phyloP scores from a whole-genome alignment of 2,888 invertebrate genomes.

The Axea sp. region DNA sequence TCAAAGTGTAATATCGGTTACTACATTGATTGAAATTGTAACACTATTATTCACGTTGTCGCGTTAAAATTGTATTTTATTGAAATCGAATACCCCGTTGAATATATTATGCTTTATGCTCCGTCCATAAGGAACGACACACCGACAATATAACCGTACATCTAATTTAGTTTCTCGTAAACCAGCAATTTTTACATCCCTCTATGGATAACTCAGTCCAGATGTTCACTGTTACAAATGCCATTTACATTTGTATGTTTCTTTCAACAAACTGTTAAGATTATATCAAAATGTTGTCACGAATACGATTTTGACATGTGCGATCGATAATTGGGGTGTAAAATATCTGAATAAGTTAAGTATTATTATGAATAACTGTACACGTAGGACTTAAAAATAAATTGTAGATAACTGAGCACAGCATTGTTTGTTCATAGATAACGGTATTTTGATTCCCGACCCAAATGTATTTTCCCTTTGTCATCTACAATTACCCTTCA shows the following conservation, averaged over 20 bases:
- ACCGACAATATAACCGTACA: constrained; percentile 51
- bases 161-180: neutral
- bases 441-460: neutral
- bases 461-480: constrained; percentile 1
- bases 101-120: constrained; percentile 62
- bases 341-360: constrained; percentile 15
- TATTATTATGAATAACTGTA: constrained; percentile 20
- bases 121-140: constrained; percentile 60
- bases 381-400: constrained; percentile 12
- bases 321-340: constrained; percentile 8
- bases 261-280: neutral
- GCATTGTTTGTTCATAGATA: neutral
- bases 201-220: too few species aligned
- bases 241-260: neutral
- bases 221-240: too few species aligned
- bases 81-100: constrained; percentile 55
- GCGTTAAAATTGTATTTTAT: constrained; percentile 63
- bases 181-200: neutral
- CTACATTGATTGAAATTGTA: constrained; percentile 31
- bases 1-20: constrained; percentile 25
- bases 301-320: constrained; percentile 3
- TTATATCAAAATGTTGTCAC: constrained; percentile 1
- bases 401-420: constrained; percentile 4
- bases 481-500: neutral
- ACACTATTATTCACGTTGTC: constrained; percentile 59